These are phyloP conservation scores for Tangara arthus DNA, from an alignment of 2,797 vertebrate genomes.

Conservation along the genomic window DNA sequence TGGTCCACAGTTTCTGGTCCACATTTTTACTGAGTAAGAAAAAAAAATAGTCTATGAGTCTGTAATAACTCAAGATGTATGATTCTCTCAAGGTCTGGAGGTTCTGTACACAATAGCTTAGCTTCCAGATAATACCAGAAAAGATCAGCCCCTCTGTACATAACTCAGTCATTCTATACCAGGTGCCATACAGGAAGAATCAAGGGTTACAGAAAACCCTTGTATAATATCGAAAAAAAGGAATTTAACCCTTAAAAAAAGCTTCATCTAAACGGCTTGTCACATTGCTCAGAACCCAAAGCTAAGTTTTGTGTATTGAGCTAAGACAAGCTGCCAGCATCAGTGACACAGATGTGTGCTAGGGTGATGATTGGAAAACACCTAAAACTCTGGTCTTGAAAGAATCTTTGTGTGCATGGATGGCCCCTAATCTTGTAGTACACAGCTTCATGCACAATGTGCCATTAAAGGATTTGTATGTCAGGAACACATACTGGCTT, in stretches of 20 bases:
- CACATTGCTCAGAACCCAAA: neutral
- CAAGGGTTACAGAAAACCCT: neutral
- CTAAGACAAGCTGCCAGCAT: neutral
- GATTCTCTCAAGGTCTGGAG: neutral
- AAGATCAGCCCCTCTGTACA: neutral
- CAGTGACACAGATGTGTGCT: neutral
- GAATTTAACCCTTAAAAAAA: neutral
- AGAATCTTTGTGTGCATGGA: neutral
- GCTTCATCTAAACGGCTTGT: neutral
- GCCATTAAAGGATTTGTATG: neutral
- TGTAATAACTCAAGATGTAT: neutral
- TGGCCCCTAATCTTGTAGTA: neutral
- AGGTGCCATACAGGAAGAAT: neutral
- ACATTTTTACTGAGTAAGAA: neutral
- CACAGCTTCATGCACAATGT: neutral
- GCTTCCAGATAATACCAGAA: neutral
- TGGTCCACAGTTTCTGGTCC: neutral
- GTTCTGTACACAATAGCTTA: neutral
- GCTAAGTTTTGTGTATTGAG: rapidly evolving
- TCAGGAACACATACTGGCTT: neutral
- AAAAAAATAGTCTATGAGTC: neutral
- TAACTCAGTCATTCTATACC: neutral
- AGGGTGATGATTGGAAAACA: neutral
- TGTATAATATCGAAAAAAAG: neutral
- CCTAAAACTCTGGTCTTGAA: neutral